Conservation (phyloP, 2,888 invertebrate species). For the Rhamnusium bicolor region DNA sequence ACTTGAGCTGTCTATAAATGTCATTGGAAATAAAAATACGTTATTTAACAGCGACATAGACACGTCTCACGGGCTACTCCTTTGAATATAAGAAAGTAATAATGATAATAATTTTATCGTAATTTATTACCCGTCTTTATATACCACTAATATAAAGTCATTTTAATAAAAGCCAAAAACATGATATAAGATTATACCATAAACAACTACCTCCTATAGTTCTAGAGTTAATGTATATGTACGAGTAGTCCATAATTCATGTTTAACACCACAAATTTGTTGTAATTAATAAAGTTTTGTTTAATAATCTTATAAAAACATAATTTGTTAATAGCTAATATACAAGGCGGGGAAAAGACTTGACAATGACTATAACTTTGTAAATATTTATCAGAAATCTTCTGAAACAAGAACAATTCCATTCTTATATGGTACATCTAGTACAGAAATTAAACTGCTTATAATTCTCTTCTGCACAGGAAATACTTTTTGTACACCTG, state of each 20-base stretch:
- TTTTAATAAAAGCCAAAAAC: constrained; percentile 31
- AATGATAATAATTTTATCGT: constrained; percentile 37
- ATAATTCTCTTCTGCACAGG: neutral
- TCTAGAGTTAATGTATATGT: neutral
- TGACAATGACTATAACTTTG: no score
- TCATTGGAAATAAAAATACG: constrained; percentile 43
- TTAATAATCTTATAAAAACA: no score
- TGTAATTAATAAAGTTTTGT: neutral
- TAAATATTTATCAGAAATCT: no score
- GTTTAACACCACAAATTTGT: constrained; percentile 4
- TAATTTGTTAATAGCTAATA: no score
- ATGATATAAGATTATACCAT: constrained; percentile 24
- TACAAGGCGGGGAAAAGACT: no score
- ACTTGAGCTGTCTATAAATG: constrained; percentile 44
- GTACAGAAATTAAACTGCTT: neutral
- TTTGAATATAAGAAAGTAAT: constrained; percentile 31
- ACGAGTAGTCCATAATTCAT: constrained; percentile 2
- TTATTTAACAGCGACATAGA: constrained; percentile 44
- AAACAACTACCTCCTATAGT: constrained; percentile 27
- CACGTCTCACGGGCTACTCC: constrained; percentile 38
- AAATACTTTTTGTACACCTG: neutral
- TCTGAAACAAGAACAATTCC: no score
- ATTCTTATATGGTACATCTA: no score
- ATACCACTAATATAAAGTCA: constrained; percentile 24
- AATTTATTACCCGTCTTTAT: constrained; percentile 29